Evolutionary conservation across 2,888 invertebrate species (phyloP).

Genomic region (Tipula helvola): DNA sequence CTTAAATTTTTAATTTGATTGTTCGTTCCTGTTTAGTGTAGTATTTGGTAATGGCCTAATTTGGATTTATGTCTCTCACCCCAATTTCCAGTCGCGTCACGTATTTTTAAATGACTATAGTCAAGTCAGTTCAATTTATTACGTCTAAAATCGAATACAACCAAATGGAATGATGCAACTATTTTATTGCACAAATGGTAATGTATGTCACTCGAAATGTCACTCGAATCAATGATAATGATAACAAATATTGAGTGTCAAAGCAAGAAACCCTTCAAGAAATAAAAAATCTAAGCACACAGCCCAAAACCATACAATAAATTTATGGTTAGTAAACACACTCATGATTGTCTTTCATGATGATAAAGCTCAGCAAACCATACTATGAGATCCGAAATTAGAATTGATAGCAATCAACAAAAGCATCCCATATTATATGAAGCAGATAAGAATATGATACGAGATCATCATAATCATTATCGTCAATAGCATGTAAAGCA

Average conservation of each 20-base stretch:
- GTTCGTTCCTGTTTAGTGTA: too few species aligned
- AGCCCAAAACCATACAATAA: neutral
- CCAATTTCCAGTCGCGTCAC: too few species aligned
- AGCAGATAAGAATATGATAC: neutral
- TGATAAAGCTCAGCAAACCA: neutral
- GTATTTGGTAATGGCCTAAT: too few species aligned
- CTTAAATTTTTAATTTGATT: too few species aligned
- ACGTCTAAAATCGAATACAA: too few species aligned
- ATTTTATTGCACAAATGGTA: too few species aligned
- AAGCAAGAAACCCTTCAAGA: neutral
- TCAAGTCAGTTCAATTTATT: too few species aligned
- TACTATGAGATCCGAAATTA: neutral
- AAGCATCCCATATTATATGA: neutral
- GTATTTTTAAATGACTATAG: too few species aligned
- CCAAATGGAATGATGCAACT: too few species aligned
- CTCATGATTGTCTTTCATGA: neutral
- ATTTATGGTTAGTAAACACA: neutral
- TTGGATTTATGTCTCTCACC: too few species aligned
- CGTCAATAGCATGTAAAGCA: neutral
- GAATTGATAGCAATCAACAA: neutral
- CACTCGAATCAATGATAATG: neutral
- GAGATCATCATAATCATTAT: conserved; percentile 4
- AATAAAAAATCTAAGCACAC: neutral
- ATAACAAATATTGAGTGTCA: neutral
- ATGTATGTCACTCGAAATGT: too few species aligned